phyloP scores from a whole-genome alignment of 2,797 vertebrate genomes.

The Gallinago stenura region DNA sequence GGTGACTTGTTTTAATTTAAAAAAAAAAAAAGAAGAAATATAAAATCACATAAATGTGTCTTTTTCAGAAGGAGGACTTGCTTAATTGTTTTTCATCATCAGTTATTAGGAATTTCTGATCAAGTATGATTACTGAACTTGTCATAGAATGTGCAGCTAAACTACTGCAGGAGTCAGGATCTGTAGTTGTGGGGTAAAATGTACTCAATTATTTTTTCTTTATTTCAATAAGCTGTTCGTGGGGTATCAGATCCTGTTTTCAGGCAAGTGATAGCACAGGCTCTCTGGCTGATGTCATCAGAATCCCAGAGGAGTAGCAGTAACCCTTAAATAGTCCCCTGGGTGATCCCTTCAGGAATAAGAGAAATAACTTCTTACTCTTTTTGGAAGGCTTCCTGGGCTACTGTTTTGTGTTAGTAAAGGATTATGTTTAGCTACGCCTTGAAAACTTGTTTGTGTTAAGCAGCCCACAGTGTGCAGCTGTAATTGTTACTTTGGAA shows the following conservation, averaged over 20 bases:
- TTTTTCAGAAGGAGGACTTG: not conserved
- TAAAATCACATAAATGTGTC: not conserved
- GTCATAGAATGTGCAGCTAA: not conserved
- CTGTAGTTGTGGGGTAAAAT: not conserved
- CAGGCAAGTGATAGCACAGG: not conserved
- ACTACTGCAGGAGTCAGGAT: not conserved
- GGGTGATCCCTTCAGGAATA: not conserved
- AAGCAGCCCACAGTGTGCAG: not conserved
- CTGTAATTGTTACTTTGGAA: conserved; percentile 4
- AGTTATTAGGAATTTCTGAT: not conserved
- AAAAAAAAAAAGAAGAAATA: not conserved
- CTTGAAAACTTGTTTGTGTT: not conserved
- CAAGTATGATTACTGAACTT: not conserved
- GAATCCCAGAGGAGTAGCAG: not conserved
- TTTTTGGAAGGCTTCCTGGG: not conserved
- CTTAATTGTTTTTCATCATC: not conserved
- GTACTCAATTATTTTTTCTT: not conserved
- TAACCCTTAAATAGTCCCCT: not conserved
- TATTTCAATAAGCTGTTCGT: not conserved
- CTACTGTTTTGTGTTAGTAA: not conserved
- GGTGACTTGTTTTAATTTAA: not conserved
- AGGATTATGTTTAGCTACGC: not conserved
- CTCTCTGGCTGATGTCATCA: not conserved
- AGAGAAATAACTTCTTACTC: not conserved
- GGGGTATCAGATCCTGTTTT: not conserved